These are phyloP conservation scores for Drosophila simulans DNA, from an alignment of 1,140 invertebrate genomes.

Conservation along the genomic window DNA sequence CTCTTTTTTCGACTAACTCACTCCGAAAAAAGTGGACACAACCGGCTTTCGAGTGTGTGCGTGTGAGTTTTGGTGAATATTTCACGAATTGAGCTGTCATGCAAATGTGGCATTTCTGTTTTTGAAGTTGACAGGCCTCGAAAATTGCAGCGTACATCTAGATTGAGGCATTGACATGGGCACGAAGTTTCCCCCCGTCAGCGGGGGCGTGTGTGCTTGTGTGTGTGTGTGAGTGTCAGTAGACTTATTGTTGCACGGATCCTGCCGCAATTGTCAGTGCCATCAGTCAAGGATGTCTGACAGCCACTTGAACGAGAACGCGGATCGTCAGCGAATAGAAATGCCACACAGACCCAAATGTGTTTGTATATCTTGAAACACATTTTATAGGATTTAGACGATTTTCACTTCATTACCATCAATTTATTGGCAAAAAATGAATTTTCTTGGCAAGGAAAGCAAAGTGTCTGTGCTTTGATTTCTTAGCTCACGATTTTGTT, in stretches of 20 bases:
- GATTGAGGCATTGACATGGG: conserved; percentile 47
- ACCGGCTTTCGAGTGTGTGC: conserved; percentile 10
- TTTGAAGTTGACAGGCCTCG: conserved; percentile 77
- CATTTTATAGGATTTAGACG: too few species aligned
- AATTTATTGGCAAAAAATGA: too few species aligned
- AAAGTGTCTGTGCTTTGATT: too few species aligned
- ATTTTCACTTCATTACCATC: too few species aligned
- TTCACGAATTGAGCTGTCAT: conserved; percentile 82
- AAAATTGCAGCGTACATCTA: conserved; percentile 74
- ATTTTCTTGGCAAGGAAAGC: not conserved
- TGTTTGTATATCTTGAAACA: not conserved
- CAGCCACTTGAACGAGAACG: conserved; percentile 46
- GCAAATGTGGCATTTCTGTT: conserved; percentile 81
- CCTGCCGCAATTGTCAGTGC: conserved; percentile 72
- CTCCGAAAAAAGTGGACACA: conserved; percentile 9
- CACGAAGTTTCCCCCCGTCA: not conserved
- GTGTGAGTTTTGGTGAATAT: conserved; percentile 55
- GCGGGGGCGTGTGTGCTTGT: conserved; percentile 17
- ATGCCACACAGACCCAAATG: not conserved
- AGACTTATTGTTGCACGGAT: conserved; percentile 47
- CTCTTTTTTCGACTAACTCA: conserved; percentile 43
- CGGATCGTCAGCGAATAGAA: conserved; percentile 14
- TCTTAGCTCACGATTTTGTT: too few species aligned
- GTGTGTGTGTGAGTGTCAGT: conserved; percentile 28
- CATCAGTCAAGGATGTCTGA: conserved; percentile 68